Evolutionary conservation across 1,140 invertebrate species (phyloP).

Genomic region (Eumeta japonica): DNA sequence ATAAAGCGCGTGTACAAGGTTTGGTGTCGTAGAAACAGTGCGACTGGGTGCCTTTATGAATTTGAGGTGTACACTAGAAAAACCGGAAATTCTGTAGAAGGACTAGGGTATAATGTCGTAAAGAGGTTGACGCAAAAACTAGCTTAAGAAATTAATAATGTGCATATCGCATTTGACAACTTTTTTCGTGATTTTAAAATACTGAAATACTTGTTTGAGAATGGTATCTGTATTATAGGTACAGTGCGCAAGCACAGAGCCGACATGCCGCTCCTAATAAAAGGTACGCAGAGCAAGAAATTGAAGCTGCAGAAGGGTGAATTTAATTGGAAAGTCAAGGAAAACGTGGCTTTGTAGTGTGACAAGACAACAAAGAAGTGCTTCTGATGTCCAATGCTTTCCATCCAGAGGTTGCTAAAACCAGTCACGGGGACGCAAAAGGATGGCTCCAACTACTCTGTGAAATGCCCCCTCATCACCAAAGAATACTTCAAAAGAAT

Average conservation of each 20-base stretch:
- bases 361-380: too few relatives aligned
- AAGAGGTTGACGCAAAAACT: conserved; percentile 21
- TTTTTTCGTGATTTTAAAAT: conserved; percentile 35
- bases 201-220: conserved; percentile 26
- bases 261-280: too few relatives aligned
- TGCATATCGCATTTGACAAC: conserved; percentile 39
- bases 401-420: too few relatives aligned
- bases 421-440: too few relatives aligned
- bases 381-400: too few relatives aligned
- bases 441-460: conserved; percentile 4
- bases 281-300: too few relatives aligned
- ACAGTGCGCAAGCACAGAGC: conserved; percentile 31
- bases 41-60: conserved; percentile 20
- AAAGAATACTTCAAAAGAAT: too few relatives aligned
- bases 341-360: too few relatives aligned
- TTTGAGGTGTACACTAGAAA: conserved; percentile 50
- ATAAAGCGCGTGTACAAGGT: conserved; percentile 36
- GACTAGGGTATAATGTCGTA: conserved; percentile 32
- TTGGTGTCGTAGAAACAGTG: conserved; percentile 15
- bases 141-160: conserved; percentile 15
- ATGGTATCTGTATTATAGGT: conserved; percentile 31
- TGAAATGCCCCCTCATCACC: too few relatives aligned
- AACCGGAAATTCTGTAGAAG: conserved; percentile 14
- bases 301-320: too few relatives aligned
- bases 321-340: too few relatives aligned